Base-by-base conservation (phyloP, 2,113 vertebrate species). In the Ceyx melanurus region DNA sequence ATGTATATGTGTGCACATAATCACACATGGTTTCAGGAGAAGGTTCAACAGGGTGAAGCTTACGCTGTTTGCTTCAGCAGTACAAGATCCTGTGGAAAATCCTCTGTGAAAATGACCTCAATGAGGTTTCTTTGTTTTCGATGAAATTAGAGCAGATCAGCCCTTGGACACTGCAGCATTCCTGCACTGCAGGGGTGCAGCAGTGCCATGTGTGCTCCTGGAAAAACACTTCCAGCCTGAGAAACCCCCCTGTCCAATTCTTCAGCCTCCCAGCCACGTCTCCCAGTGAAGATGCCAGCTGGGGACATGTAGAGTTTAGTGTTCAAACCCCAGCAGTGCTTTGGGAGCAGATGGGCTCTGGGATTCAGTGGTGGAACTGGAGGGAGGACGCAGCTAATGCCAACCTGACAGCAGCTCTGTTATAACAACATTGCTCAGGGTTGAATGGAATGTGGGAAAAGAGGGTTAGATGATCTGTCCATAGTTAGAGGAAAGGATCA, bases 91-190 rank as follows among this genome's bases (percentile, higher is more conserved):
- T 50, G 25, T 51, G 76, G 91, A 61, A 93, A 93, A 85, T 73
- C 75, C 28, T 60, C 25, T 9, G 2, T 89, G 83, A 58, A 90
- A 95, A 88, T 88, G 3, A 64, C 40, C 76, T 81, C 46, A 15
- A 10, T 45, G 56, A 66, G 46, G 13, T 83, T 94, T 79, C 53
- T 83, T 93, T 94, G 45, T 79, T 93, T 95, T 53, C 88, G 86
- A 68, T 50, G 15, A 90, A 92, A 85, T 23, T 81, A 68, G 70
- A 82, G 56, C 25, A 85, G 35, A 81, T 7, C 20, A 61, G 57
- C 58, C 88, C 62, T 71, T 84, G 57, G 37, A 66, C 43, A 91
- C 82, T 2, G 7, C 48, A 77, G 67, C 53, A 18, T 92, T 86
- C 72, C 71, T 85, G 65, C 74, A 73, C 61, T 14, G 2, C 83